Conservation (phyloP, 2,888 invertebrate genomes). For the Cheilosia scutellata region DNA sequence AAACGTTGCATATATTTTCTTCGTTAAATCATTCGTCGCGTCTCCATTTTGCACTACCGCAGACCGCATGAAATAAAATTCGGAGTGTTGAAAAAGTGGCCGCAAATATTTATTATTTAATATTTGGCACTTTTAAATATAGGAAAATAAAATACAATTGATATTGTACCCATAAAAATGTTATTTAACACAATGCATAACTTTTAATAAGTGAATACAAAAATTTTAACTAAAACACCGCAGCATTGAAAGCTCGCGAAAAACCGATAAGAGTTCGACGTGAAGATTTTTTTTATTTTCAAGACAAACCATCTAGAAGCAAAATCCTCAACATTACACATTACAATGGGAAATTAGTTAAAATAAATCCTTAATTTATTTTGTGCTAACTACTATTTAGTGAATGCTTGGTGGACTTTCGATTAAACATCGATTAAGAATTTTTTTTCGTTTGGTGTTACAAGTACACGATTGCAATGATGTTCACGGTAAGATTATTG, state of each 20-base stretch:
- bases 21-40: conserved; percentile 76
- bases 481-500: conserved; percentile 85
- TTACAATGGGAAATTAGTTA: conserved; percentile 50
- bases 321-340: conserved; percentile 8
- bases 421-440: conserved; percentile 16
- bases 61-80: conserved; percentile 77
- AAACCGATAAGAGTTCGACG: conserved; percentile 70
- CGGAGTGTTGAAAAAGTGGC: conserved; percentile 64
- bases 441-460: conserved; percentile 41
- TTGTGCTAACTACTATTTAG: conserved; percentile 33
- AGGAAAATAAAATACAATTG: conserved; percentile 51
- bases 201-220: conserved; percentile 51
- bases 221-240: conserved; percentile 18
- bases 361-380: conserved; percentile 26
- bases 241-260: conserved; percentile 61
- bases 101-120: conserved; percentile 62
- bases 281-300: conserved; percentile 44
- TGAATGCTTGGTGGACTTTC: conserved; percentile 33
- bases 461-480: conserved; percentile 81
- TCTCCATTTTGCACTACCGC: conserved; percentile 79
- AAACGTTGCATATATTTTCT: conserved; percentile 62
- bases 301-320: conserved; percentile 22
- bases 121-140: conserved; percentile 43
- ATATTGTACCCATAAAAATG: conserved; percentile 36
- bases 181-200: conserved; percentile 17